A percentile compares a stretch with the other conserved stretches of the same genome.
phyloP scores from a whole-genome alignment of 2,113 vertebrate species.

The Pluvianellus socialis region DNA sequence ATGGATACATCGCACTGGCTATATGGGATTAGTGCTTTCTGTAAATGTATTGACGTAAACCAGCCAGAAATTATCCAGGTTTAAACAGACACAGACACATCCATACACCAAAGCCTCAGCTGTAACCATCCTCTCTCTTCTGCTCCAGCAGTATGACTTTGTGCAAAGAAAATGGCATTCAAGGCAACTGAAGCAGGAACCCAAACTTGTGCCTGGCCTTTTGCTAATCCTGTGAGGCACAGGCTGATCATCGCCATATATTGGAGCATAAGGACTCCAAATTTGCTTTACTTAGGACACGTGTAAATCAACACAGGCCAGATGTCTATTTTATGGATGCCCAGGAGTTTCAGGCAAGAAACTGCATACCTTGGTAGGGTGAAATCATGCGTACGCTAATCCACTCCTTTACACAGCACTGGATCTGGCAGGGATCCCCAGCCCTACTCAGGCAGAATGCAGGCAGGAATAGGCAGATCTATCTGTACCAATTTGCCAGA shows the following conservation, averaged over 20 bases:
- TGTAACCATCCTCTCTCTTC: background rate
- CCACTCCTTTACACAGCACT: background rate
- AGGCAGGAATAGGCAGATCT: background rate
- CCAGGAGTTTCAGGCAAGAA: background rate
- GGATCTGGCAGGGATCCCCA: background rate
- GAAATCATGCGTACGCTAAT: background rate
- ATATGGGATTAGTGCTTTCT: background rate
- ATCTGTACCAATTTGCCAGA: background rate
- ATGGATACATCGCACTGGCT: background rate
- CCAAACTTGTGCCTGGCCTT: background rate
- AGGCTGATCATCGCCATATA: background rate
- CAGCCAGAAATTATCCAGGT: background rate
- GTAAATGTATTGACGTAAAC: background rate
- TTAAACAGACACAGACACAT: background rate
- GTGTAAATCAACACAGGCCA: background rate
- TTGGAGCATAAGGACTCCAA: background rate
- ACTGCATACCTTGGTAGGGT: background rate
- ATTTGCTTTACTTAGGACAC: background rate
- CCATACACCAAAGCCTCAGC: background rate
- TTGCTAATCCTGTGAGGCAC: background rate
- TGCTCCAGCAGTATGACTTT: background rate
- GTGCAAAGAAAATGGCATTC: background rate
- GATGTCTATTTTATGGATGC: fast-evolving
- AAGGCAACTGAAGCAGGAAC: background rate
- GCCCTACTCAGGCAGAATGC: background rate